phyloP scores from a whole-genome alignment of 2,113 vertebrate genomes.

The Limnothrissa miodon region DNA sequence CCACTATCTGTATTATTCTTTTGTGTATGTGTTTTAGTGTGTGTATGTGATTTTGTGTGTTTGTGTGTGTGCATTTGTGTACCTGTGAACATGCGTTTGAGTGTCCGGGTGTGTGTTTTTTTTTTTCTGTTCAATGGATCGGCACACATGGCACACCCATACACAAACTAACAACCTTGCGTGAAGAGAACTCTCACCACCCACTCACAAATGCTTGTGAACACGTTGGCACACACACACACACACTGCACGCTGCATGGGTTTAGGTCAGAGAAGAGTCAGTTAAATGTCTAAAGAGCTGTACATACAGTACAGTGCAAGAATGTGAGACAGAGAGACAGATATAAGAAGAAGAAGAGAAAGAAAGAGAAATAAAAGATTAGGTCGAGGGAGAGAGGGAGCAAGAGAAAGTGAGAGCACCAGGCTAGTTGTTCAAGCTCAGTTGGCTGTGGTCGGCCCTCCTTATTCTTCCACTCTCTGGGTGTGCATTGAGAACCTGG shows the following conservation, averaged over 20 bases:
- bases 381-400: too few species aligned
- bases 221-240: not conserved
- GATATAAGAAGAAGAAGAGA: not conserved
- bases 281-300: not conserved
- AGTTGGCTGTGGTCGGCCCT: conserved; percentile 55
- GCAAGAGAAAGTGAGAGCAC: conserved; percentile 29
- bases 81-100: too few species aligned
- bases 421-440: conserved; percentile 67
- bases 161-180: not conserved
- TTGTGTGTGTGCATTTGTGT: too few species aligned
- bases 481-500: conserved; percentile 64
- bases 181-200: not conserved
- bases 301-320: not conserved
- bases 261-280: not conserved
- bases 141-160: not conserved
- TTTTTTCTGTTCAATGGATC: not conserved
- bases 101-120: too few species aligned
- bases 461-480: conserved; percentile 60
- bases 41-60: too few species aligned
- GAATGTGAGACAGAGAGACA: not conserved
- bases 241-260: not conserved
- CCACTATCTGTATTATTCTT: not conserved
- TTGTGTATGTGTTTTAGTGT: too few species aligned
- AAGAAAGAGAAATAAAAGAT: not conserved
- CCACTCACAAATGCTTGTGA: not conserved